Percentiles rank a stretch among this genome's conserved stretches.
phyloP scores from a whole-genome alignment of 1,140 invertebrate species.

The Tenebrio molitor region DNA sequence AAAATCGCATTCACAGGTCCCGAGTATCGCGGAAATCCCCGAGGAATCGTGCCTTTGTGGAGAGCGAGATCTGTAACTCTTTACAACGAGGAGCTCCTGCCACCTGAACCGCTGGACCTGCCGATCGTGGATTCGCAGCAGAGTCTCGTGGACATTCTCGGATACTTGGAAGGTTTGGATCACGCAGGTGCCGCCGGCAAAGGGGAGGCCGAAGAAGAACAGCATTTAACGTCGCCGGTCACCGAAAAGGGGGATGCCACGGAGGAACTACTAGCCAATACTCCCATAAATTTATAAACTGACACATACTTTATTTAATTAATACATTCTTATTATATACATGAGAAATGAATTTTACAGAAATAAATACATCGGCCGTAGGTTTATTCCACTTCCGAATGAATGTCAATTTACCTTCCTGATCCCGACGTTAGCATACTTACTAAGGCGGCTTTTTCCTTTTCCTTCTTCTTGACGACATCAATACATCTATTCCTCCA shows the following conservation, averaged over 20 bases:
- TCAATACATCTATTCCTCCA: constrained; percentile 97
- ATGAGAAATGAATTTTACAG: background rate
- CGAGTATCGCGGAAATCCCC: constrained; percentile 50
- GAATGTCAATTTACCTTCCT: constrained; percentile 50
- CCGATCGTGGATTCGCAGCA: constrained; percentile 72
- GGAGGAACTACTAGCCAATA: background rate
- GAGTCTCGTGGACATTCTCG: constrained; percentile 65
- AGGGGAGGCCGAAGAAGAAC: constrained; percentile 61
- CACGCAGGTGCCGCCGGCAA: background rate
- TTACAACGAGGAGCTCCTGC: constrained; percentile 76
- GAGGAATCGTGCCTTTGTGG: constrained; percentile 71
- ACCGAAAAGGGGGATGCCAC: constrained; percentile 3
- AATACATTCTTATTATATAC: background rate
- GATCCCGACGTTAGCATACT: constrained; percentile 75
- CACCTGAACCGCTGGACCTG: constrained; percentile 75
- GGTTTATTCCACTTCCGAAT: no score
- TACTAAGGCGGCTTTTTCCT: constrained; percentile 86
- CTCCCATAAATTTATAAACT: background rate
- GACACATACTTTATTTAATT: background rate
- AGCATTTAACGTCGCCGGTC: constrained; percentile 19
- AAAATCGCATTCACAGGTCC: constrained; percentile 38
- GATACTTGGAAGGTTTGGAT: constrained; percentile 60
- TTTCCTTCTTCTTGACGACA: constrained; percentile 94
- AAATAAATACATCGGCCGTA: constrained; percentile 6
- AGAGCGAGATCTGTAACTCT: constrained; percentile 74